phyloP scores from a whole-genome alignment of 1,140 invertebrate genomes.

The Ridgeia piscesae region DNA sequence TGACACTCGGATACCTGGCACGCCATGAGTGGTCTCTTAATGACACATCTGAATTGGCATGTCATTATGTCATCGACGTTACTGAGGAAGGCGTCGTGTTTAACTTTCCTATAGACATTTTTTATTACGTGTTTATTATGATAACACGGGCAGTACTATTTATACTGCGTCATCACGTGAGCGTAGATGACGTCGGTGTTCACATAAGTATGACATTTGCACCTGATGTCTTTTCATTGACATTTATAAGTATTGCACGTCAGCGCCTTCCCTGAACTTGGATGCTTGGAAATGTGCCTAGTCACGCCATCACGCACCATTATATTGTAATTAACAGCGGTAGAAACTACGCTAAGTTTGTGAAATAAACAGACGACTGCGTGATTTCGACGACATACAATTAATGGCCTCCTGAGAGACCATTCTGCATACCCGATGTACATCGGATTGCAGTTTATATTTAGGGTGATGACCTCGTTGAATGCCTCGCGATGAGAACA shows the following conservation, averaged over 20 bases:
- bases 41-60: neutral
- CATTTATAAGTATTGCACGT: neutral
- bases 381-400: neutral
- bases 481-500: neutral
- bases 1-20: too few species aligned
- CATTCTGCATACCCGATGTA: neutral
- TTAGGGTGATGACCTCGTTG: neutral
- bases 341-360: too few species aligned
- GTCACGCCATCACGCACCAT: neutral
- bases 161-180: neutral
- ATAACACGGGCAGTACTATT: neutral
- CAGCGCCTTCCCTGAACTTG: neutral
- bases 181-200: neutral
- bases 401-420: neutral
- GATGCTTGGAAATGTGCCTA: neutral
- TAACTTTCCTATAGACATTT: too few species aligned
- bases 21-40: neutral
- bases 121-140: too few species aligned
- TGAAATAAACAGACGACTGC: neutral
- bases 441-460: neutral
- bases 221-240: neutral
- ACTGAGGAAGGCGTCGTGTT: too few species aligned
- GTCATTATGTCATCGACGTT: neutral
- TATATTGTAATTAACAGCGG: neutral
- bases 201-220: too few species aligned